A percentile compares a stretch with the other conserved stretches of the same genome.
phyloP scores from a whole-genome alignment of 2,113 vertebrate species.

The Syngnathus typhle region DNA sequence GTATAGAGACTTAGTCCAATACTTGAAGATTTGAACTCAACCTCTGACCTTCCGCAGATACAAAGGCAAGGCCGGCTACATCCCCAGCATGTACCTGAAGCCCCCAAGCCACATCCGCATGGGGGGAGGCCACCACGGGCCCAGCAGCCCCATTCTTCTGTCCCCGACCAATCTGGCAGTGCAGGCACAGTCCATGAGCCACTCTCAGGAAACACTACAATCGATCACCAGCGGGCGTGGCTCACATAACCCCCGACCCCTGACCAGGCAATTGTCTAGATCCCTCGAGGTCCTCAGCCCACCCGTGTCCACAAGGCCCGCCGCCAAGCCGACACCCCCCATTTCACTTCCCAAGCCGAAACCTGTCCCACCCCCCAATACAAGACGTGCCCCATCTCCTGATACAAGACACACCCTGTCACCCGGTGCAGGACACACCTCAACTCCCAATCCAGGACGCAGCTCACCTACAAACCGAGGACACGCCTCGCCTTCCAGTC shows the following conservation, averaged over 20 bases:
- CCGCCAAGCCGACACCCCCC: not conserved
- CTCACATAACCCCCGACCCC: not conserved
- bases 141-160: not conserved
- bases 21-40: not conserved
- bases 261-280: constrained; percentile 31
- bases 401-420: not conserved
- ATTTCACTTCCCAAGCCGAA: not conserved
- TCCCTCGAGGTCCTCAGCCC: constrained; percentile 32
- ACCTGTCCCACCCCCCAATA: not conserved
- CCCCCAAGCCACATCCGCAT: constrained; percentile 65
- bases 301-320: not conserved
- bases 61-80: constrained; percentile 65
- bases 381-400: not conserved
- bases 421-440: fast-evolving
- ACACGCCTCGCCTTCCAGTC: not conserved
- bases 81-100: constrained; percentile 78
- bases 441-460: not conserved
- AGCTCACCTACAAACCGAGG: not conserved
- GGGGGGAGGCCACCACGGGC: not conserved
- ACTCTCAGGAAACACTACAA: constrained; percentile 47
- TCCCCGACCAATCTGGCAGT: not conserved
- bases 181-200: constrained; percentile 37
- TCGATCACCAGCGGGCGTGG: not conserved
- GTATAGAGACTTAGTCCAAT: not conserved
- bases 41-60: constrained; percentile 64